Conservation (phyloP, 2,113 vertebrate genomes). For the Athene cunicularia region DNA sequence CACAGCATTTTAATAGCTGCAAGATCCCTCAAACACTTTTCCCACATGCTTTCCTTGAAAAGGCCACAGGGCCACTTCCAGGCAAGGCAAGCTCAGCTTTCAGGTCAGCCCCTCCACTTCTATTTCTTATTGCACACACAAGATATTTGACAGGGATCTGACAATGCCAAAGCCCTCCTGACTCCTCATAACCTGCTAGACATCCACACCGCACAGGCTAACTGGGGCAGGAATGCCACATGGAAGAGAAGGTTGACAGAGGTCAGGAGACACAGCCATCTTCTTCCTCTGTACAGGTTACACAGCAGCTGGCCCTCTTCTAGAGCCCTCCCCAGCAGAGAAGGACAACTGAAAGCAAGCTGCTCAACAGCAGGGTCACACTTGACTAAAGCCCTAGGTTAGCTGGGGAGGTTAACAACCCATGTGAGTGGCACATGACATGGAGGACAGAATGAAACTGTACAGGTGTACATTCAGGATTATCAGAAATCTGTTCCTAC, state of each 20-base stretch:
- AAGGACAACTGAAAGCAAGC: neutral
- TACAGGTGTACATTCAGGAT: neutral
- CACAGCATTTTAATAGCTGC: neutral
- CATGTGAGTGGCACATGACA: neutral
- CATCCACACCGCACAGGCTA: fast-evolving
- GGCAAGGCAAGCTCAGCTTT: neutral
- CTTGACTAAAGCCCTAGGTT: too few relatives aligned
- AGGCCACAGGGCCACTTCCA: fast-evolving
- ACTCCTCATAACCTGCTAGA: neutral
- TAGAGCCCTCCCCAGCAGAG: neutral
- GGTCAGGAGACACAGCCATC: neutral
- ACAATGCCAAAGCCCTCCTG: neutral
- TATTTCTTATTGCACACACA: neutral
- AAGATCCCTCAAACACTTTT: fast-evolving
- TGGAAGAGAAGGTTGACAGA: too few relatives aligned
- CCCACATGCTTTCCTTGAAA: neutral
- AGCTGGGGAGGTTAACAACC: neutral
- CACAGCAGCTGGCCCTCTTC: neutral
- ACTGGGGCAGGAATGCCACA: fast-evolving
- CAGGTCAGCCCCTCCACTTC: neutral
- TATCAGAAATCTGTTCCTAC: neutral
- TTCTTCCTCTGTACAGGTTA: fast-evolving
- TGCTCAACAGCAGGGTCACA: neutral
- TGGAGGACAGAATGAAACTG: neutral
- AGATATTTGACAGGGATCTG: neutral